A percentile compares a stretch with the other conserved stretches of the same genome.
phyloP scores from a whole-genome alignment of 2,113 vertebrate genomes.

The Mesoclemmys tuberculata region DNA sequence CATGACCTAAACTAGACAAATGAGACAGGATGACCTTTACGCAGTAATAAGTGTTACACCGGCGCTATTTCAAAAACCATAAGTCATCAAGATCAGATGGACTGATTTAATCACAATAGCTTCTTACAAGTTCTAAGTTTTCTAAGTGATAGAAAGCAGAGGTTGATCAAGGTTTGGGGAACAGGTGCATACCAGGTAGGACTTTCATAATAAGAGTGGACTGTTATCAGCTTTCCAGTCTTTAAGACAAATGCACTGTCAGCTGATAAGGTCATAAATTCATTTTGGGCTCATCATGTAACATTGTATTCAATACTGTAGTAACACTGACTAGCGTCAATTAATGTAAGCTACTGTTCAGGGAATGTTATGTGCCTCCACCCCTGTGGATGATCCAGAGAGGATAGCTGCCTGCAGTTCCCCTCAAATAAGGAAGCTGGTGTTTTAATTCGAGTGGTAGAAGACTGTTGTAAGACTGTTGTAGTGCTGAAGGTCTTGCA shows the following conservation, averaged over 20 bases:
- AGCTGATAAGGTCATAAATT: not conserved
- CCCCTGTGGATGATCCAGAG: not conserved
- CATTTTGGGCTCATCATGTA: not conserved
- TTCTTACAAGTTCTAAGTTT: not conserved
- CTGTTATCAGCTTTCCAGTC: not conserved
- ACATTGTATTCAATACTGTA: not conserved
- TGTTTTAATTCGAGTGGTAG: not conserved
- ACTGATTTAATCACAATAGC: not conserved
- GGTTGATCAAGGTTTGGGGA: not conserved
- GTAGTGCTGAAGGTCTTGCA: not conserved
- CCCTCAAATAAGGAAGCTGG: not conserved
- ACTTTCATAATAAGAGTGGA: not conserved
- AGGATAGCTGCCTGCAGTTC: not conserved
- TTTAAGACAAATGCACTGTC: not conserved
- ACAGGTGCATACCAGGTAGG: not conserved
- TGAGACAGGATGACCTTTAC: not conserved
- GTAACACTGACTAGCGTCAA: not conserved
- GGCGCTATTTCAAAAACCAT: not conserved
- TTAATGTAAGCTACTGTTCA: not conserved
- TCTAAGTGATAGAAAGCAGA: not conserved
- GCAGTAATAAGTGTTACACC: not conserved
- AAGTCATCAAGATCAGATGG: not conserved
- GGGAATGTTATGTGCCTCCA: slow-evolving; percentile 16
- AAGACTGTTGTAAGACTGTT: not conserved
- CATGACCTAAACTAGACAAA: accelerated